phyloP scores from a whole-genome alignment of 2,888 invertebrate species.

The Pristionchus maxplancki region DNA sequence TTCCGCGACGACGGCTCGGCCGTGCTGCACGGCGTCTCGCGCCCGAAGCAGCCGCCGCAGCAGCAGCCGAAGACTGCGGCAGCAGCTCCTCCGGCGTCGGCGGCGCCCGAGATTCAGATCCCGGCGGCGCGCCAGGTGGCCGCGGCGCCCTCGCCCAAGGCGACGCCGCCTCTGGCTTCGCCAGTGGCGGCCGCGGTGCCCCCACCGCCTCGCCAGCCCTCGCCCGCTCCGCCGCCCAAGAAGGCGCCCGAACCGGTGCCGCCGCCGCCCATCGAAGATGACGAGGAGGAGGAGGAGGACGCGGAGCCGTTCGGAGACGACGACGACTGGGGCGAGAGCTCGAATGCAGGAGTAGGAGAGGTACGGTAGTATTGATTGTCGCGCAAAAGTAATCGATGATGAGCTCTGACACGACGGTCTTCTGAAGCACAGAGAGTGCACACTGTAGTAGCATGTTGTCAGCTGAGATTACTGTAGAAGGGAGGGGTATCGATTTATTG shows the following conservation, averaged over 20 bases:
- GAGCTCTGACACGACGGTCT: slow-evolving; percentile 50
- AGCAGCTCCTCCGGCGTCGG: neutral
- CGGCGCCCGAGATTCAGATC: slow-evolving; percentile 36
- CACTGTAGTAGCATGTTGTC: slow-evolving; percentile 40
- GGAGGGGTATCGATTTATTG: neutral
- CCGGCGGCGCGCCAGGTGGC: neutral
- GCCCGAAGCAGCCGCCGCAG: neutral
- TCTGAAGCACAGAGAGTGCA: neutral
- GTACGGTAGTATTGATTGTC: slow-evolving; percentile 17
- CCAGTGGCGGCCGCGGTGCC: slow-evolving; percentile 38
- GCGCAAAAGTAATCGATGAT: slow-evolving; percentile 27
- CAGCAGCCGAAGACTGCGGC: neutral
- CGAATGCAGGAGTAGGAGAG: slow-evolving; percentile 17
- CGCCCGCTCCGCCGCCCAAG: slow-evolving; percentile 51
- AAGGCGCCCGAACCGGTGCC: slow-evolving; percentile 47
- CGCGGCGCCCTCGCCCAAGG: neutral
- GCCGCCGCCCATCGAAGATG: slow-evolving; percentile 35
- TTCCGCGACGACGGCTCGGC: slow-evolving; percentile 68
- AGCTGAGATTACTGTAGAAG: neutral
- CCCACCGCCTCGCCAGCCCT: neutral
- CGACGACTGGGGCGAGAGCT: slow-evolving; percentile 50
- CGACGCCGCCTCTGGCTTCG: slow-evolving; percentile 41
- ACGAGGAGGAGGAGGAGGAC: slow-evolving; percentile 51
- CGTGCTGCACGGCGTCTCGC: slow-evolving; percentile 56
- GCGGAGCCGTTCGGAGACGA: neutral